Evolutionary conservation across 2,113 vertebrate species (phyloP).

Genomic region (Triplophysa siluroides): DNA sequence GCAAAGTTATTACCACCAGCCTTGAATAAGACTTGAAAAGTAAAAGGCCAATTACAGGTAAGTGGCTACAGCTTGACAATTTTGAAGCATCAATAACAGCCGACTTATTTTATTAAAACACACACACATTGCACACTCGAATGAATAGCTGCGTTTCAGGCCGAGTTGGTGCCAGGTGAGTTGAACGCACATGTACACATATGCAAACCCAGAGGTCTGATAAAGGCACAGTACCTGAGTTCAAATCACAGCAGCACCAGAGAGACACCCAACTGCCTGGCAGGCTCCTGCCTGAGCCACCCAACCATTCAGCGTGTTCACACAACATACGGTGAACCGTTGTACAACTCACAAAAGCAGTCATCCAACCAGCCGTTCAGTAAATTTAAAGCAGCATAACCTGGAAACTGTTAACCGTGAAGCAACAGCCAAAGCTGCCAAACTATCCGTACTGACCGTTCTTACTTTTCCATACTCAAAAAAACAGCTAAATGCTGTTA

Average conservation of each 20-base stretch:
- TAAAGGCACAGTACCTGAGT: slow-evolving; percentile 69
- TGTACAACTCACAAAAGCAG: background rate
- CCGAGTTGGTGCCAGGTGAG: slow-evolving; percentile 71
- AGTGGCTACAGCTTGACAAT: no score
- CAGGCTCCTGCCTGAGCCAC: slow-evolving; percentile 49
- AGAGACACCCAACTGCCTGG: slow-evolving; percentile 65
- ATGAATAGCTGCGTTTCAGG: slow-evolving; percentile 59
- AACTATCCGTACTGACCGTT: slow-evolving; percentile 11
- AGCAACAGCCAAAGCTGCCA: background rate
- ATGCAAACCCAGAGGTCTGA: slow-evolving; percentile 48
- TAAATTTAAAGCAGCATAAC: background rate
- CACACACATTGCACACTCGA: slow-evolving; percentile 59
- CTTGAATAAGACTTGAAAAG: background rate
- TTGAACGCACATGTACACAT: slow-evolving; percentile 54
- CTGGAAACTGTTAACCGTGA: background rate
- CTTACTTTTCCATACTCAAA: background rate
- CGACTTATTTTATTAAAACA: background rate
- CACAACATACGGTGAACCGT: slow-evolving; percentile 28
- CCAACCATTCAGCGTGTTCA: slow-evolving; percentile 48
- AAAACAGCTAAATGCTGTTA: no score
- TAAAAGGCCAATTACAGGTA: no score
- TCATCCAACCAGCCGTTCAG: slow-evolving; percentile 10
- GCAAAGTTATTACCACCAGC: background rate
- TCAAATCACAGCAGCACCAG: slow-evolving; percentile 69
- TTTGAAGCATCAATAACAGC: no score